A percentile compares a stretch with the other conserved stretches of the same genome.
phyloP scores from a whole-genome alignment of 2,113 vertebrate genomes.

The Dolichotis patagonum region DNA sequence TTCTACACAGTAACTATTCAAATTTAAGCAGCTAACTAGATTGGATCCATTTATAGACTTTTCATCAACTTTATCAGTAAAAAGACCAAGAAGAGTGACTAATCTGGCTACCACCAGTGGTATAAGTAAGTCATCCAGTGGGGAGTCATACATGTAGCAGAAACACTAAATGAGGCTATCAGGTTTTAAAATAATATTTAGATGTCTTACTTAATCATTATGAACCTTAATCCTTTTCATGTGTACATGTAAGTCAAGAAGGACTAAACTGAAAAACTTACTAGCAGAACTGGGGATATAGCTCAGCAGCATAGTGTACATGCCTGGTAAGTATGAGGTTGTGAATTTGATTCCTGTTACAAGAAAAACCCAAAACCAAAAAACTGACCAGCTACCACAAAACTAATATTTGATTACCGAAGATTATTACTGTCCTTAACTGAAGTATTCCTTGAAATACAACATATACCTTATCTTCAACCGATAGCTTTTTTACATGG shows the following conservation, averaged over 20 bases:
- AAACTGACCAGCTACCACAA: neutral
- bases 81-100: neutral
- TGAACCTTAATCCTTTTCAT: neutral
- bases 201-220: neutral
- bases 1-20: neutral
- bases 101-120: neutral
- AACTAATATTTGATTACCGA: slow-evolving; percentile 17
- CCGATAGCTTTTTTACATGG: neutral
- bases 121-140: neutral
- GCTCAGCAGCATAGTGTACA: too few species aligned
- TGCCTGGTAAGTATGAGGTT: too few species aligned
- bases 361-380: neutral
- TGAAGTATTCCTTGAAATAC: slow-evolving; percentile 35
- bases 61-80: neutral
- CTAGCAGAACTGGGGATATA: too few species aligned
- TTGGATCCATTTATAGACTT: neutral
- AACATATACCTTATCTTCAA: slow-evolving; percentile 30
- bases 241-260: neutral
- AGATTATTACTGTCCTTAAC: neutral
- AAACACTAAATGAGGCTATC: neutral
- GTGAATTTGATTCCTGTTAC: too few species aligned
- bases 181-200: neutral
- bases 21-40: neutral
- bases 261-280: neutral
- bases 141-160: neutral